Evolutionary conservation across 2,113 vertebrate genomes (phyloP).

Genomic region (Limnothrissa miodon): DNA sequence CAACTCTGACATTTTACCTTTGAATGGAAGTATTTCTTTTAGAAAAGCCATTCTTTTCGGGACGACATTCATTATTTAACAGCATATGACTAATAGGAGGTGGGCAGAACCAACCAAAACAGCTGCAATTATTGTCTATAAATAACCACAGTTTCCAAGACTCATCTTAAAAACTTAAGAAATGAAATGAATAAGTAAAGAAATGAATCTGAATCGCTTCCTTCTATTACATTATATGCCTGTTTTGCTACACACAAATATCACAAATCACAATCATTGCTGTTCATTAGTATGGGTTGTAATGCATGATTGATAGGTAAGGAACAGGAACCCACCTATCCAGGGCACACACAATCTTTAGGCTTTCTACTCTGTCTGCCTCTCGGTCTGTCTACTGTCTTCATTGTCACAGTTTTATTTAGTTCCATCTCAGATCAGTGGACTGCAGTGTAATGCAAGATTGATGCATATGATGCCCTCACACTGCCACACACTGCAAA

Average conservation of each 20-base stretch:
- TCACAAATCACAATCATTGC: background rate
- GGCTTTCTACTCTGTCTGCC: background rate
- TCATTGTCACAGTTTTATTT: background rate
- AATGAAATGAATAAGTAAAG: too few species aligned
- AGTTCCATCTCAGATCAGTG: background rate
- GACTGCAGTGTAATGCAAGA: background rate
- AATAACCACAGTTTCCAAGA: background rate
- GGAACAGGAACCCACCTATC: background rate
- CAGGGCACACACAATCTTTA: background rate
- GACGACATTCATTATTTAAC: background rate
- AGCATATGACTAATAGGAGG: background rate
- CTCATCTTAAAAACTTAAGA: too few species aligned
- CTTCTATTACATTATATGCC: background rate
- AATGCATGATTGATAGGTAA: background rate
- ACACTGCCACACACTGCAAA: background rate
- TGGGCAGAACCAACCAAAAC: background rate
- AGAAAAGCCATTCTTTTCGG: background rate
- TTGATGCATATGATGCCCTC: background rate
- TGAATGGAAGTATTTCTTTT: background rate
- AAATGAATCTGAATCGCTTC: too few species aligned
- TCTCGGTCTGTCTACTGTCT: too few species aligned
- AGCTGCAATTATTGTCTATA: background rate
- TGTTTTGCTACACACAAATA: background rate
- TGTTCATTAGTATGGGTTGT: background rate
- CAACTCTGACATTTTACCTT: background rate